Conservation (phyloP, 2,888 invertebrate genomes). For the Philhelius pedissequus region DNA sequence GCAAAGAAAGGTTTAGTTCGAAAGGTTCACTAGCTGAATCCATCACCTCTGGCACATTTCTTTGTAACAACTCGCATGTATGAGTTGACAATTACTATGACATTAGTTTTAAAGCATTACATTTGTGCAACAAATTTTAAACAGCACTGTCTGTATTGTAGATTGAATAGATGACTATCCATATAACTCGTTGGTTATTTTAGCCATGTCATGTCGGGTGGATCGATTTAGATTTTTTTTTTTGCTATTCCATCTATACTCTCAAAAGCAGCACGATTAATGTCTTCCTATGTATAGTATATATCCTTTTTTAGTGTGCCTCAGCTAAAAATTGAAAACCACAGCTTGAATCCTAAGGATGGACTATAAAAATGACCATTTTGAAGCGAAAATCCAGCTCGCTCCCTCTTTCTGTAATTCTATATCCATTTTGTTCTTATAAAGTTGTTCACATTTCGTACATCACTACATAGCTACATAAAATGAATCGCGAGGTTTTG, state of each 20-base stretch:
- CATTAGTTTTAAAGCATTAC: background rate
- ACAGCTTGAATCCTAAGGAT: slow-evolving; percentile 51
- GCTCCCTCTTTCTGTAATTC: background rate
- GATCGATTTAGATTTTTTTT: slow-evolving; percentile 40
- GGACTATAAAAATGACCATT: slow-evolving; percentile 60
- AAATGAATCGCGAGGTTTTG: slow-evolving; percentile 58
- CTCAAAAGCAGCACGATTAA: slow-evolving; percentile 38
- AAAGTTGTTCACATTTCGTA: too few species aligned
- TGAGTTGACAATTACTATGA: background rate
- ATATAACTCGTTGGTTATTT: slow-evolving; percentile 52
- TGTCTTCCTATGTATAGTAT: slow-evolving; percentile 41
- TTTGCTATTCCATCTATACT: background rate
- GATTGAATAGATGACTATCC: slow-evolving; percentile 32
- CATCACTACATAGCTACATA: background rate
- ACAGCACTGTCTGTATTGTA: background rate
- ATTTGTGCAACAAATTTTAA: background rate
- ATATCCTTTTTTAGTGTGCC: slow-evolving; percentile 15
- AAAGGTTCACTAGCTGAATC: too few species aligned
- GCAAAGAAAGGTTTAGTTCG: too few species aligned
- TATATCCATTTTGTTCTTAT: background rate
- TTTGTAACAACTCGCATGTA: background rate
- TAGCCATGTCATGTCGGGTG: slow-evolving; percentile 41
- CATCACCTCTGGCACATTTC: too few species aligned
- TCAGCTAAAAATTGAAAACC: slow-evolving; percentile 57
- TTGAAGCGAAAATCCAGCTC: slow-evolving; percentile 4